Percentiles rank a stretch among this genome's conserved stretches.
Evolutionary conservation across 2,113 vertebrate genomes (phyloP).

Genomic region (Corydoras maculifer): DNA sequence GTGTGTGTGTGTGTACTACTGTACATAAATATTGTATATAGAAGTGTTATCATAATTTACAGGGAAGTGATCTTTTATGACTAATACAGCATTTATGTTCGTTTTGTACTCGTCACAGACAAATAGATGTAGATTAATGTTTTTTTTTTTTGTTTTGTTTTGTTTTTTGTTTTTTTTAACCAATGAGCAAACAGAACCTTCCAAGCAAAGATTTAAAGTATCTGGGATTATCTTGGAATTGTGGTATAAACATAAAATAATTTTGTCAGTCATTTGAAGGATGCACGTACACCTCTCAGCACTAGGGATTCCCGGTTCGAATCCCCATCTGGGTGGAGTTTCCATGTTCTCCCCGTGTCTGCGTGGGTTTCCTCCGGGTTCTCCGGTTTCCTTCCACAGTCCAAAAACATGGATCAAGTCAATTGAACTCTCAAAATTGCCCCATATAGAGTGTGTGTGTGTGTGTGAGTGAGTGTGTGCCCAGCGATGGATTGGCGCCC

Average conservation of each 20-base stretch:
- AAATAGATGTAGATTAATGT: background rate
- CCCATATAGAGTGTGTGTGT: too few relatives aligned
- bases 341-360: too few relatives aligned
- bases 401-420: too few relatives aligned
- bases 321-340: too few relatives aligned
- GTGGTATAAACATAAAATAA: background rate
- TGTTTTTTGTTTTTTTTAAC: background rate
- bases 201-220: background rate
- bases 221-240: background rate
- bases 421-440: too few relatives aligned
- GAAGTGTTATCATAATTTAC: conserved; percentile 18
- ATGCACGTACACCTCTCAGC: too few relatives aligned
- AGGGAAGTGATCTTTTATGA: conserved; percentile 12
- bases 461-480: too few relatives aligned
- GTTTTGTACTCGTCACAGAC: conserved; percentile 3
- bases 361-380: too few relatives aligned
- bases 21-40: conserved; percentile 8
- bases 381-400: too few relatives aligned
- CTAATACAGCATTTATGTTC: conserved; percentile 8
- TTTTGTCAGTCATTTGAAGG: background rate
- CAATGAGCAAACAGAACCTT: background rate
- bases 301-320: too few relatives aligned
- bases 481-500: too few relatives aligned
- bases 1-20: conserved; percentile 31
- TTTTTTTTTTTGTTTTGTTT: background rate